Conservation (phyloP, 2,888 invertebrate species). For the Caenorhabditis sp. region DNA sequence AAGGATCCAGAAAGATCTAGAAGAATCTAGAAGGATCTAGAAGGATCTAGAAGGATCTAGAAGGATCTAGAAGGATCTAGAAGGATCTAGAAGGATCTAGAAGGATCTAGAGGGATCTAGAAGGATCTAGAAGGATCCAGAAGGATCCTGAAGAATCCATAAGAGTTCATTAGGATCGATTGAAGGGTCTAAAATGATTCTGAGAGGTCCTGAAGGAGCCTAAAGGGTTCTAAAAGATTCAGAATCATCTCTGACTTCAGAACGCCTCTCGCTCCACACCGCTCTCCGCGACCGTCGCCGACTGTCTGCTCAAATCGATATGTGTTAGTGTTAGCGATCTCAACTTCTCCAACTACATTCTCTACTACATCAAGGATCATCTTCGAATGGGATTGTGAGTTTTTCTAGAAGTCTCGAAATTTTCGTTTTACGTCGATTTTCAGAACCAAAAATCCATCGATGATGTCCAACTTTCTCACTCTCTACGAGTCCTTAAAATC, state of each 20-base stretch:
- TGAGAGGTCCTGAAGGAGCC: too few species aligned
- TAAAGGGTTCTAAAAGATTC: too few species aligned
- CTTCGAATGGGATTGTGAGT: slow-evolving; percentile 27
- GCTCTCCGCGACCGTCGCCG: slow-evolving; percentile 20
- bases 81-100: background rate
- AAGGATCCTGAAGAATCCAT: too few species aligned
- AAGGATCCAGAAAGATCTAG: too few species aligned
- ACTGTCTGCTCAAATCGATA: slow-evolving; percentile 35
- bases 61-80: background rate
- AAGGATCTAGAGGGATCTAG: background rate
- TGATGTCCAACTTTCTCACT: slow-evolving; percentile 2
- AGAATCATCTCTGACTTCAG: background rate
- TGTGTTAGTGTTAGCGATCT: slow-evolving; percentile 35
- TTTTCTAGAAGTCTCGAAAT: too few species aligned
- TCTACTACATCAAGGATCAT: slow-evolving; percentile 43
- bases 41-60: too few species aligned
- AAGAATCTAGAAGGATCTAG: too few species aligned
- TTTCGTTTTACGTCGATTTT: background rate
- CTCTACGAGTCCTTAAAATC: slow-evolving; percentile 18
- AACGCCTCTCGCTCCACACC: background rate
- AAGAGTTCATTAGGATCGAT: too few species aligned
- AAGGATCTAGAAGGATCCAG: background rate
- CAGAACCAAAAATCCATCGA: background rate
- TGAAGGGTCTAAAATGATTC: too few species aligned
- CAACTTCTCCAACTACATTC: slow-evolving; percentile 43